Conservation (phyloP, 2,888 invertebrate species). For the Caradrina clavipalpis region DNA sequence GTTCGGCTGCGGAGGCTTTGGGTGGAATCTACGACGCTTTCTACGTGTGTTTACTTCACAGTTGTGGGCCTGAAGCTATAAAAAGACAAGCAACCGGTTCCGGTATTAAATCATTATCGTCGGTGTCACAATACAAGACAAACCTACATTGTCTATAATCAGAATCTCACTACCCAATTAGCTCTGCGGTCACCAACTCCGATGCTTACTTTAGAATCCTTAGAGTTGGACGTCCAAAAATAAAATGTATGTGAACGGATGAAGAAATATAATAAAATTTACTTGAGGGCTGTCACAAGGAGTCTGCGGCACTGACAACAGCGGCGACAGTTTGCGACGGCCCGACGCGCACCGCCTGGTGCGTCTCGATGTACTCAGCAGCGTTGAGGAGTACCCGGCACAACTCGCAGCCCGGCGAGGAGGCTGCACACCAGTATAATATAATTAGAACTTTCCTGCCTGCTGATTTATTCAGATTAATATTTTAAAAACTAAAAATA, state of each 20-base stretch:
- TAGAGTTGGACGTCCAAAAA: not conserved
- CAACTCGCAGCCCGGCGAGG: constrained; percentile 76
- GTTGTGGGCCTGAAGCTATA: constrained; percentile 35
- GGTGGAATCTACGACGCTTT: constrained; percentile 33
- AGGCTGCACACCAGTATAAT: constrained; percentile 66
- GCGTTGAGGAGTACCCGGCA: constrained; percentile 83
- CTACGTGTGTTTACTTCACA: constrained; percentile 41
- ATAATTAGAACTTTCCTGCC: not conserved
- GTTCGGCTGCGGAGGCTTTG: constrained; percentile 37
- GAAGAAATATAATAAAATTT: not conserved
- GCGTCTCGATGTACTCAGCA: constrained; percentile 83
- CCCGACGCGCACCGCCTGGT: constrained; percentile 75
- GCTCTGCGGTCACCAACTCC: not conserved
- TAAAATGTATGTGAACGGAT: not conserved
- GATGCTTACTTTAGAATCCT: not conserved
- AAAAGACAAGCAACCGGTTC: not conserved
- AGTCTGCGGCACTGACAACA: constrained; percentile 51
- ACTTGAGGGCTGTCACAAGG: constrained; percentile 52
- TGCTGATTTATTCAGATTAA: not conserved
- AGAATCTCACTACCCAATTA: not conserved
- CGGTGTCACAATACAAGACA: not conserved
- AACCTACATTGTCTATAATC: not conserved
- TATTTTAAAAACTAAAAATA: too few relatives aligned
- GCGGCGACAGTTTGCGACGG: constrained; percentile 48
- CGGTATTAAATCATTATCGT: not conserved